Evolutionary conservation across 2,797 vertebrate genomes (phyloP).

Genomic region (Hirundo rustica): DNA sequence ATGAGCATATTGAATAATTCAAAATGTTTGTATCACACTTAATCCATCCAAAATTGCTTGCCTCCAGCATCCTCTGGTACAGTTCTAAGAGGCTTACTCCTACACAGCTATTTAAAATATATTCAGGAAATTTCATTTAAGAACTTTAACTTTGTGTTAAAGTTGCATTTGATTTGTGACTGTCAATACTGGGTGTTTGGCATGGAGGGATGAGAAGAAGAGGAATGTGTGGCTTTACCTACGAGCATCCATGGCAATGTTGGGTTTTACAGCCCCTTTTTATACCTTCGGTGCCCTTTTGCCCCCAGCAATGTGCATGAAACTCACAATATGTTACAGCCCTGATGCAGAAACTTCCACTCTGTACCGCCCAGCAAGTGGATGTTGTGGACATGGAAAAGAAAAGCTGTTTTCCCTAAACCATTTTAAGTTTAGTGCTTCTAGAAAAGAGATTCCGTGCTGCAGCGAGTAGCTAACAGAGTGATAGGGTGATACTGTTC

Average conservation of each 20-base stretch:
- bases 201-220: not conserved
- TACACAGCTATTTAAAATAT: slow-evolving; percentile 25
- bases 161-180: not conserved
- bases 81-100: slow-evolving; percentile 24
- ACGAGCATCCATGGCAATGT: not conserved
- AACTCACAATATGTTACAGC: not conserved
- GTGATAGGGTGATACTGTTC: not conserved
- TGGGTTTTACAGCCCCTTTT: not conserved
- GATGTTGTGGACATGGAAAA: not conserved
- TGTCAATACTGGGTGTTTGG: not conserved
- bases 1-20: slow-evolving; percentile 47
- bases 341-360: not conserved
- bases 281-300: not conserved
- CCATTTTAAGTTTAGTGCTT: not conserved
- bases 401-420: not conserved
- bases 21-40: slow-evolving; percentile 49
- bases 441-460: not conserved
- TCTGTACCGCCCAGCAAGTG: not conserved
- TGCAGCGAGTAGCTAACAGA: not conserved
- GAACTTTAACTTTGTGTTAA: not conserved
- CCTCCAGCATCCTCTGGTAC: slow-evolving; percentile 26
- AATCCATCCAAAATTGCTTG: slow-evolving; percentile 46
- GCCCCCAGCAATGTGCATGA: not conserved
- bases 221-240: not conserved
- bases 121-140: not conserved